Percentiles rank a stretch among this genome's conserved stretches.
phyloP scores from a whole-genome alignment of 2,888 invertebrate species.

The Laspeyria flexula region DNA sequence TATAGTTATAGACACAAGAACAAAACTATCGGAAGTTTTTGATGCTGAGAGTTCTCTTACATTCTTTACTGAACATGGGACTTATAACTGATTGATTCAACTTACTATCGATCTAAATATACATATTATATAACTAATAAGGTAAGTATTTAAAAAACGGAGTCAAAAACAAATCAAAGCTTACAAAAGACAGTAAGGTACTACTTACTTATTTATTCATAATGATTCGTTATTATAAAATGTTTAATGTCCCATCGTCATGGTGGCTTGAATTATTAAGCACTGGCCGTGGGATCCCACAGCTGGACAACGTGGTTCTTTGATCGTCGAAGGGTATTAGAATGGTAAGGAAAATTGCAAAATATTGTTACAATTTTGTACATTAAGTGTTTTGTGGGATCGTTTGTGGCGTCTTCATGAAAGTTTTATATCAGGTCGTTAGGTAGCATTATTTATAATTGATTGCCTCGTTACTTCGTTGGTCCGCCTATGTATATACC shows the following conservation, averaged over 20 bases:
- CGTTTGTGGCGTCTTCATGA: background rate
- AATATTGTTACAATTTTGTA: slow-evolving; percentile 16
- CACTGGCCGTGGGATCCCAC: slow-evolving; percentile 28
- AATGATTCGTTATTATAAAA: slow-evolving; percentile 42
- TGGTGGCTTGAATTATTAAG: slow-evolving; percentile 16
- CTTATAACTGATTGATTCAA: too few species aligned
- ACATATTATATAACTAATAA: too few species aligned
- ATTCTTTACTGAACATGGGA: too few species aligned
- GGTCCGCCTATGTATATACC: too few species aligned
- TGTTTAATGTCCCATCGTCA: slow-evolving; percentile 24
- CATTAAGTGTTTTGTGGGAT: background rate
- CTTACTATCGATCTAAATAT: too few species aligned
- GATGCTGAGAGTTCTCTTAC: too few species aligned
- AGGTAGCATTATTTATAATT: too few species aligned
- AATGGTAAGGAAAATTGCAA: slow-evolving; percentile 9
- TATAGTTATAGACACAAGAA: too few species aligned
- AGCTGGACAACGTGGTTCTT: slow-evolving; percentile 21
- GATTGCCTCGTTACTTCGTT: too few species aligned
- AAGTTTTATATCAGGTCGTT: too few species aligned
- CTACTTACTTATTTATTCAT: slow-evolving; percentile 32
- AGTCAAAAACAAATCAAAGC: slow-evolving; percentile 6
- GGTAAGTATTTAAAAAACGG: too few species aligned
- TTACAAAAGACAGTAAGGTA: background rate
- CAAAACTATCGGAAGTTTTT: too few species aligned
- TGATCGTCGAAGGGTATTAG: slow-evolving; percentile 9